phyloP scores from a whole-genome alignment of 1,140 invertebrate genomes.

The Sycophila sp. region DNA sequence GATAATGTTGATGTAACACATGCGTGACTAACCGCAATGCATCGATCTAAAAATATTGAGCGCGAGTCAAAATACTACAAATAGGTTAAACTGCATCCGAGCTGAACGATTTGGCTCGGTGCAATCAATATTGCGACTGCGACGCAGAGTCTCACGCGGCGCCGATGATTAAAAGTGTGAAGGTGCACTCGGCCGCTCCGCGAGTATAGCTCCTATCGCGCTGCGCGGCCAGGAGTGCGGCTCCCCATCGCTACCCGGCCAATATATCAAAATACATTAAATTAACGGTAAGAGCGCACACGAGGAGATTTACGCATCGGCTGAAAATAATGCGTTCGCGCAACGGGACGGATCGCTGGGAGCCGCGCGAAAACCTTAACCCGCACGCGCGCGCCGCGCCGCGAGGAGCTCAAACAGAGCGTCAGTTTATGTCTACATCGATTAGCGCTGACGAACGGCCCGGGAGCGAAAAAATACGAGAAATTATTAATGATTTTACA shows the following conservation, averaged over 20 bases:
- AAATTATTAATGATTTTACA: too few relatives aligned
- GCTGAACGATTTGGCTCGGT: constrained; percentile 21
- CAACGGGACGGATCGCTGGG: background rate
- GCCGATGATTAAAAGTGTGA: constrained; percentile 62
- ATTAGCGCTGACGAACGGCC: too few relatives aligned
- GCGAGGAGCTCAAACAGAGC: background rate
- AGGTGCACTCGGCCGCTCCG: constrained; percentile 45
- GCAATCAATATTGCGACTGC: constrained; percentile 30
- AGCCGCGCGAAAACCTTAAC: too few relatives aligned
- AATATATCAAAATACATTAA: constrained; percentile 62
- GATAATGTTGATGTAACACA: too few relatives aligned
- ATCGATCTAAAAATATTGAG: background rate
- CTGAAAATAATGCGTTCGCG: background rate
- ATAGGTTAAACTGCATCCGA: constrained; percentile 5
- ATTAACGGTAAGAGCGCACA: constrained; percentile 51
- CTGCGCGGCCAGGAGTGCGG: constrained; percentile 40
- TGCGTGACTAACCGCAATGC: too few relatives aligned
- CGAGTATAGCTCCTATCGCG: constrained; percentile 42
- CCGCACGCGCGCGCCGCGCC: background rate
- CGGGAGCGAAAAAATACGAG: too few relatives aligned
- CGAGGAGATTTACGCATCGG: constrained; percentile 5
- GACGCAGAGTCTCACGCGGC: constrained; percentile 49
- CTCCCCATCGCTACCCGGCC: constrained; percentile 55
- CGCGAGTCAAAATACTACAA: background rate
- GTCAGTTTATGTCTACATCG: background rate